Percentiles rank a stretch among this genome's conserved stretches.
phyloP scores from a whole-genome alignment of 2,888 invertebrate genomes.

The Elegia similella region DNA sequence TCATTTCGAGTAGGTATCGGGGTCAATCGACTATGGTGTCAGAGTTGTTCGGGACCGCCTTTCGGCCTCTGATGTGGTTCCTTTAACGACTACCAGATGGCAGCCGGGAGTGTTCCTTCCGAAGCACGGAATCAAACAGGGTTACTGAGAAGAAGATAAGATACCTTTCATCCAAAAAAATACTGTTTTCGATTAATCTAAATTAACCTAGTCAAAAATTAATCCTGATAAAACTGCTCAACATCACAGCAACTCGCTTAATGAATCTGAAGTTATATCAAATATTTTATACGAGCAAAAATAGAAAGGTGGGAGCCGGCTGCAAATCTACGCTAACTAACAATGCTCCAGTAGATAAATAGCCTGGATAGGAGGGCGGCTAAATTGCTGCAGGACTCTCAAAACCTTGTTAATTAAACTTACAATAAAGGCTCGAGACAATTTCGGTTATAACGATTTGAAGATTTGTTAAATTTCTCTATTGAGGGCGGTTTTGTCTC shows the following conservation, averaged over 20 bases:
- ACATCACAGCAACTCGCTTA: conserved; percentile 1
- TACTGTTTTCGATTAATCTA: too few species aligned
- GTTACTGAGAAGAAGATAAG: too few species aligned
- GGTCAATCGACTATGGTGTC: too few species aligned
- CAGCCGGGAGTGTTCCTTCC: too few species aligned
- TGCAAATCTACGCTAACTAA: conserved; percentile 13
- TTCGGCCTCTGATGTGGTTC: too few species aligned
- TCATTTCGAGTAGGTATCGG: too few species aligned
- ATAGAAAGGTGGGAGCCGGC: conserved; percentile 9
- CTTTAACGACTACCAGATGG: too few species aligned
- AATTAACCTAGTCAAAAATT: not conserved
- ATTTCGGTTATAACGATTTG: conserved; percentile 11
- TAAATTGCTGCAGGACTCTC: conserved; percentile 10
- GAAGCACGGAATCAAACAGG: too few species aligned
- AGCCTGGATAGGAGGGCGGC: conserved; percentile 11
- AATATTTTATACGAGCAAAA: conserved; percentile 10
- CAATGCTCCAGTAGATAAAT: conserved; percentile 10
- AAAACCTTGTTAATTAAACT: conserved; percentile 12
- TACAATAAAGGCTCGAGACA: conserved; percentile 4
- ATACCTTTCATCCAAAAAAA: too few species aligned
- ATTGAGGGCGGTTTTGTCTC: not conserved
- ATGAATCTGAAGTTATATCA: conserved; percentile 14
- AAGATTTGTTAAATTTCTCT: conserved; percentile 8
- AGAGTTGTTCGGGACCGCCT: too few species aligned
- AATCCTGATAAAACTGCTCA: conserved; percentile 1